Conservation (phyloP, 2,888 invertebrate genomes). For the Drosophila glabriapex region DNA sequence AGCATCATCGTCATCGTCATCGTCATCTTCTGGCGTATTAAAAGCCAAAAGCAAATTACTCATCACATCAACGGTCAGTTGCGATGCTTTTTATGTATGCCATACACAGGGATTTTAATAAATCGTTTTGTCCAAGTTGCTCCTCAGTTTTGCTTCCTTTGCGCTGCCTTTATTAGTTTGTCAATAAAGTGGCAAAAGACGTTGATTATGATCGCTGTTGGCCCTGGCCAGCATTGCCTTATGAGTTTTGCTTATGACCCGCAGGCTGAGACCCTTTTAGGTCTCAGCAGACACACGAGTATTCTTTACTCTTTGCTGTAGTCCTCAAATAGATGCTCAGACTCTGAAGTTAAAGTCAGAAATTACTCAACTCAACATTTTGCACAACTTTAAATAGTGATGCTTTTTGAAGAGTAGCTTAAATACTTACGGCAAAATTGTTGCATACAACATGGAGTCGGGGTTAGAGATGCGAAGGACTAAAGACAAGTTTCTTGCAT, state of each 20-base stretch:
- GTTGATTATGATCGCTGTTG: constrained; percentile 66
- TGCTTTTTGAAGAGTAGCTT: constrained; percentile 5
- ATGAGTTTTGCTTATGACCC: constrained; percentile 58
- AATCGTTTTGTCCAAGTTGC: constrained; percentile 70
- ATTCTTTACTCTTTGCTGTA: constrained; percentile 16
- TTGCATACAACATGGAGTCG: constrained; percentile 7
- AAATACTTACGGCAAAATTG: constrained; percentile 24
- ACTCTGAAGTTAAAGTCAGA: neutral
- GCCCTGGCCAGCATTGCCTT: constrained; percentile 23
- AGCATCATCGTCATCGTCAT: constrained; percentile 21
- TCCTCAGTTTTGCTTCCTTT: neutral
- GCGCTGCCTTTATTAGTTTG: constrained; percentile 80
- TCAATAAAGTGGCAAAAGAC: constrained; percentile 80
- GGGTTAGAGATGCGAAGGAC: constrained; percentile 2
- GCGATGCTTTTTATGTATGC: constrained; percentile 68
- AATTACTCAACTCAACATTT: neutral
- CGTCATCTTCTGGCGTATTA: constrained; percentile 71
- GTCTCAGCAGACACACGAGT: constrained; percentile 30
- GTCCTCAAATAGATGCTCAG: constrained; percentile 7
- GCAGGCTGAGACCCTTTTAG: constrained; percentile 56
- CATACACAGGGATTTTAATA: constrained; percentile 77
- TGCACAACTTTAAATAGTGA: neutral
- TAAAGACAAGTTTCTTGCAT: constrained; percentile 58
- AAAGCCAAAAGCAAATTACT: constrained; percentile 84
- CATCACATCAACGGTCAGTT: constrained; percentile 79